Evolutionary conservation across 2,888 invertebrate species (phyloP).

Genomic region (Spisula solida): DNA sequence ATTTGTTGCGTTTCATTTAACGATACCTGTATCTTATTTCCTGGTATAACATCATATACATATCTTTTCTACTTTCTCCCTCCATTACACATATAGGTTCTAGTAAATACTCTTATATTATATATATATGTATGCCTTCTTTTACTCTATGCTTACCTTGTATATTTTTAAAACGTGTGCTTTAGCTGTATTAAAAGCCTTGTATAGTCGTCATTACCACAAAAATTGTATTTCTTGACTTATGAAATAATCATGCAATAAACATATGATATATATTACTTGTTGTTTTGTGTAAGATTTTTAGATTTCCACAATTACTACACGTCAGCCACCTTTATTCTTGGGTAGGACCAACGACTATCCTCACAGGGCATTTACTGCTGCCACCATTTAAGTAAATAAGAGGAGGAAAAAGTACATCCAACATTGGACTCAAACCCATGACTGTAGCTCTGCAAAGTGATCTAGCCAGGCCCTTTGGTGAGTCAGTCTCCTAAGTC

Average conservation of each 20-base stretch:
- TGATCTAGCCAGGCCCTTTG: neutral
- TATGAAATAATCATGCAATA: conserved; percentile 48
- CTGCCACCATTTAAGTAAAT: neutral
- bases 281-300: neutral
- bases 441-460: neutral
- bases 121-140: conserved; percentile 5
- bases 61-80: conserved; percentile 9
- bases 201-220: conserved; percentile 35
- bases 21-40: too few species aligned
- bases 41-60: neutral
- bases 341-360: too few species aligned
- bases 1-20: too few species aligned
- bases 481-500: neutral
- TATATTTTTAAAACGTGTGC: conserved; percentile 31
- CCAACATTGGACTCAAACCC: neutral
- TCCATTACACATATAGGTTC: conserved; percentile 20
- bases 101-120: conserved; percentile 43
- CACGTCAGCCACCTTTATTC: too few species aligned
- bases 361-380: too few species aligned
- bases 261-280: conserved; percentile 5
- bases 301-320: too few species aligned
- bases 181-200: conserved; percentile 34
- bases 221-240: conserved; percentile 35
- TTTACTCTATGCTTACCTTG: conserved; percentile 31
- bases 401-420: neutral